These are phyloP conservation scores for Pemphigus obesinymphae DNA, from an alignment of 1,140 invertebrate genomes.

Conservation along the genomic window DNA sequence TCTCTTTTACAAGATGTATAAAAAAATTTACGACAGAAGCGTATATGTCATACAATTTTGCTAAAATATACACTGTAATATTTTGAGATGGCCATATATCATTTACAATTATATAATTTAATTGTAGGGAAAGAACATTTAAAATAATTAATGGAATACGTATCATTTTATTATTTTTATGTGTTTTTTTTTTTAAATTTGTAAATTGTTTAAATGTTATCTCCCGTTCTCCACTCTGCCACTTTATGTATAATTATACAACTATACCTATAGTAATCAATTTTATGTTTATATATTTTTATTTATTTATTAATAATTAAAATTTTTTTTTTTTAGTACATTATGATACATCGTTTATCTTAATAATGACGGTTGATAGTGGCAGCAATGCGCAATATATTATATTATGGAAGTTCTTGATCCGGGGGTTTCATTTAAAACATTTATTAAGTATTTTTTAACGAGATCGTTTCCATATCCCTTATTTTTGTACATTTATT, in stretches of 20 bases:
- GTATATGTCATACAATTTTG: background rate
- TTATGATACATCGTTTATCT: no score
- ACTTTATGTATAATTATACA: background rate
- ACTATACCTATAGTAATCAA: no score
- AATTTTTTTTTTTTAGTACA: no score
- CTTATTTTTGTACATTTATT: no score
- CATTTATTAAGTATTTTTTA: no score
- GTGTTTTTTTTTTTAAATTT: background rate
- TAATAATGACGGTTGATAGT: background rate
- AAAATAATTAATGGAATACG: no score
- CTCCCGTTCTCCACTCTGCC: background rate
- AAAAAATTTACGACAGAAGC: background rate
- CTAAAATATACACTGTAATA: background rate
- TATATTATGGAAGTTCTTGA: no score
- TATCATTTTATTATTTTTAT: no score
- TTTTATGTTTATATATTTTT: no score
- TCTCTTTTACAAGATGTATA: background rate
- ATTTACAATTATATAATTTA: conserved; percentile 17
- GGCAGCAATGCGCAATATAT: background rate
- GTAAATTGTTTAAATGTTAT: background rate
- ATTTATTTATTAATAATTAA: no score
- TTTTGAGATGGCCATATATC: conserved; percentile 16
- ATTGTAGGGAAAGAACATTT: background rate
- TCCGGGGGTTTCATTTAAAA: no score
- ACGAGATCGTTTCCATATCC: no score